Percentiles rank a stretch among this genome's conserved stretches.
Conservation (phyloP, 2,888 invertebrate species). For the Tenthredo amoena region DNA sequence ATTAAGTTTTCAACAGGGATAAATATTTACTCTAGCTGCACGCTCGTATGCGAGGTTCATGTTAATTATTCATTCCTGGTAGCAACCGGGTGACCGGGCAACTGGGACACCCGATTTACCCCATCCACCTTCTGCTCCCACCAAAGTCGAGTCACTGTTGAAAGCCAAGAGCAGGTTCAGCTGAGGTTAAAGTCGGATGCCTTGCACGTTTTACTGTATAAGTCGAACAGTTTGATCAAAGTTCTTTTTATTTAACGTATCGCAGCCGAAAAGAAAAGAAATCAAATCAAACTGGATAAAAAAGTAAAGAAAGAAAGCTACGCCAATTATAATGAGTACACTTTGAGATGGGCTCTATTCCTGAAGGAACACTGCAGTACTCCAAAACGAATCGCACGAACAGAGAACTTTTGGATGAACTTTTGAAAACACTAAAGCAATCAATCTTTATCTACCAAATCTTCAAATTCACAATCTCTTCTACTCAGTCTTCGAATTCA, state of each 20-base stretch:
- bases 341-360: too few species aligned
- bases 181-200: not conserved
- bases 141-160: not conserved
- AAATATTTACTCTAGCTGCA: slow-evolving; percentile 37
- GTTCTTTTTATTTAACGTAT: not conserved
- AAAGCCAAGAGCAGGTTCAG: not conserved
- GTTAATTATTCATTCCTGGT: slow-evolving; percentile 30
- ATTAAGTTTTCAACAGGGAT: slow-evolving; percentile 43
- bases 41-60: slow-evolving; percentile 7
- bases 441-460: too few species aligned
- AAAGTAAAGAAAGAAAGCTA: not conserved
- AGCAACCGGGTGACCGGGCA: slow-evolving; percentile 25
- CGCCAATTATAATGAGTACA: not conserved
- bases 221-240: not conserved
- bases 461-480: too few species aligned
- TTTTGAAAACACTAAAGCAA: too few species aligned
- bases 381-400: too few species aligned
- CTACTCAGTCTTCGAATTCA: too few species aligned
- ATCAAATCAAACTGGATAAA: not conserved
- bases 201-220: not conserved
- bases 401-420: too few species aligned
- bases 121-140: not conserved
- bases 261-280: not conserved
- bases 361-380: too few species aligned
- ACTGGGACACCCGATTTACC: slow-evolving; percentile 8